Evolutionary conservation across 2,888 invertebrate species (phyloP), one percentile per base, ranked within the genome.

Genomic region (Patella caerulea): DNA sequence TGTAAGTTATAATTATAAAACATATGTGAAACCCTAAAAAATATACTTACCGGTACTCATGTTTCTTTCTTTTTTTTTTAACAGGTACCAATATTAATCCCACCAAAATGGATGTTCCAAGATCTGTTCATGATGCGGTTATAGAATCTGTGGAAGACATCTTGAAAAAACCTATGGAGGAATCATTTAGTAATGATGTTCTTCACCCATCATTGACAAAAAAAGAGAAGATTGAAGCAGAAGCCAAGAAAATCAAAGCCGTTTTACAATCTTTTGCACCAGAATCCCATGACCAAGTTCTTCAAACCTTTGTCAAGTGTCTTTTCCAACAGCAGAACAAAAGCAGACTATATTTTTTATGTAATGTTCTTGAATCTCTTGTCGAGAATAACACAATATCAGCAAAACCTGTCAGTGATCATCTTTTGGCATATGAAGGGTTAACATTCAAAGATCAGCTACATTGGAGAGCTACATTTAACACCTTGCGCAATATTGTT

Each of bases 401-500:
- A 14, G 65, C 65, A 73, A 90, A 88, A 80, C 74, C 83, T 59
- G 94, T 97, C 0, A 98, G 98, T 91, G 97, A 98, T 90, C 95
- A 95, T 85, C 94, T 98, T 77, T 93, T 98, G 76, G 94, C 94
- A 24, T 96, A 95, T 91, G 97, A 97, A 77, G 95, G 96, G 89
- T 93, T 98, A n/a, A 93, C 94, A 5, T 95, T 95, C 89, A 94
- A 95, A 83, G 95, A 96, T 91, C 94, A 95, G 83, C 95, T 96
- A 83, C 97, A 96, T 92, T 98, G 98, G 98, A 95, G 96, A 74
- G 95, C 96, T 91, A 95, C 96, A 88, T 98, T 98, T 90, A 94
- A 94, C 84, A 93, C 98, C 5, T 95, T 98, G 76, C 94, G 95
- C 84, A 95, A 94, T 90, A 95, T 97, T 71, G 96, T 98, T 87